Base-by-base conservation (phyloP, 1,140 invertebrate species). In the Drosophila nannoptera region DNA sequence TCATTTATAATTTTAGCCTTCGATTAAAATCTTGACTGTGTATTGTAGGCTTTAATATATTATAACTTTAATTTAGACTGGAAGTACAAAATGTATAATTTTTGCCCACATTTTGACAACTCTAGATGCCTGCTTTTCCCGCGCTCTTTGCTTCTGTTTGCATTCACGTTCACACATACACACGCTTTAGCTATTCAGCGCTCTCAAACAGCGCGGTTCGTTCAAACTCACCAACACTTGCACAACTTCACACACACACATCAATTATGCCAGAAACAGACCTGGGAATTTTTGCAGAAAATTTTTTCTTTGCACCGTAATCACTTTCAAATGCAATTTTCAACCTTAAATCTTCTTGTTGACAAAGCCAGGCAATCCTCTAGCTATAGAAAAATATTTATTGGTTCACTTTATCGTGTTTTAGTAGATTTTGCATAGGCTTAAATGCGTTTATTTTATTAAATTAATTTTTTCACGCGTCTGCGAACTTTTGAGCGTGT, bases 201-300 rank as follows among this genome's bases (percentile, higher is more conserved):
- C 69, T 71, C 64, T 66, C 54, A 73, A 35, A n/a, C 22, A 64
- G 12, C 36, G 54, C 14, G 14, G 35, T 52, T 49, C 46, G 38
- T 49, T 35, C 38, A 53, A 42, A 55, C 6, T 50, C 53, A 48
- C 54, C 22, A 36, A 66, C 5, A 53, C 33, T 38, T 50, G 11
- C 40, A n/a, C 43, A 50, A 35, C 32, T 31, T 58, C 66, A 43
- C 67, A 74, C 59, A 65, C 64, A 76, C 32, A 31, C 54, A 67
- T 59, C 56, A 80, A 65, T 67, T 77, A 77, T 62, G 69, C 72
- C 61, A 76, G 58, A 33, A 56, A 84, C 78, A 83, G 80, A 86
- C 81, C 81, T 84, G 81, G 82, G 81, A 86, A 81, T 86, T 86
- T 78, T 69, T 56, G 80, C 80, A 67, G 69, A 69, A 73, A 84